Evolutionary conservation across 2,888 invertebrate species (phyloP).

Genomic region (Drosophila histrio): DNA sequence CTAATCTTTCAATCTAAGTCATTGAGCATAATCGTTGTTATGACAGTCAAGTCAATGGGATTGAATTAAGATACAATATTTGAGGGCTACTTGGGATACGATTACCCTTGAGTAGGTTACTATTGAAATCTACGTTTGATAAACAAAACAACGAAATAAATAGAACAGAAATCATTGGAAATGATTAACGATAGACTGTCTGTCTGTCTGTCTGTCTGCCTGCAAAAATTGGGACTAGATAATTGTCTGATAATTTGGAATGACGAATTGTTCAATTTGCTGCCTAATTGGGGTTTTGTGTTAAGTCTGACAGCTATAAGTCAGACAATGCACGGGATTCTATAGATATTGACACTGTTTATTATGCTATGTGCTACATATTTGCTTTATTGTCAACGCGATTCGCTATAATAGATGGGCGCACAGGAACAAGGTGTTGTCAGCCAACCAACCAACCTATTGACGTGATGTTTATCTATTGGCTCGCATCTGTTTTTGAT

Average conservation of each 20-base stretch:
- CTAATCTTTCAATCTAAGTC: slow-evolving; percentile 1
- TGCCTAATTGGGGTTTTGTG: slow-evolving; percentile 26
- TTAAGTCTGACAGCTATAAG: slow-evolving; percentile 30
- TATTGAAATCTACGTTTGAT: slow-evolving; percentile 3
- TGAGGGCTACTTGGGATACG: slow-evolving; percentile 10
- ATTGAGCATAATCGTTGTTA: slow-evolving; percentile 15
- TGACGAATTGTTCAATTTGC: slow-evolving; percentile 36
- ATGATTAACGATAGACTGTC: slow-evolving; percentile 7
- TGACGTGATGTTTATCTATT: slow-evolving; percentile 33
- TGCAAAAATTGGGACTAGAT: slow-evolving; percentile 2
- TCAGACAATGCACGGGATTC: slow-evolving; percentile 4
- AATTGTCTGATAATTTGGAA: slow-evolving; percentile 43
- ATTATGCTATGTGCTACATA: slow-evolving; percentile 8
- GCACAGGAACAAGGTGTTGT: slow-evolving; percentile 20
- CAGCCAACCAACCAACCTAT: slow-evolving; percentile 28
- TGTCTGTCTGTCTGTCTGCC: too few relatives aligned
- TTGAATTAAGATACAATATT: slow-evolving; percentile 2
- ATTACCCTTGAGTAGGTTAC: slow-evolving; percentile 3
- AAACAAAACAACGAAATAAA: not conserved
- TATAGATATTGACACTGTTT: slow-evolving; percentile 26
- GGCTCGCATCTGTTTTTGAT: slow-evolving; percentile 50
- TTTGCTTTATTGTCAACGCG: slow-evolving; percentile 11
- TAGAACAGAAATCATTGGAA: not conserved
- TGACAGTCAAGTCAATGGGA: slow-evolving; percentile 6
- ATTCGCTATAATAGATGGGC: not conserved